Conservation (phyloP, 2,113 vertebrate species). For the Syngnathus scovelli region DNA sequence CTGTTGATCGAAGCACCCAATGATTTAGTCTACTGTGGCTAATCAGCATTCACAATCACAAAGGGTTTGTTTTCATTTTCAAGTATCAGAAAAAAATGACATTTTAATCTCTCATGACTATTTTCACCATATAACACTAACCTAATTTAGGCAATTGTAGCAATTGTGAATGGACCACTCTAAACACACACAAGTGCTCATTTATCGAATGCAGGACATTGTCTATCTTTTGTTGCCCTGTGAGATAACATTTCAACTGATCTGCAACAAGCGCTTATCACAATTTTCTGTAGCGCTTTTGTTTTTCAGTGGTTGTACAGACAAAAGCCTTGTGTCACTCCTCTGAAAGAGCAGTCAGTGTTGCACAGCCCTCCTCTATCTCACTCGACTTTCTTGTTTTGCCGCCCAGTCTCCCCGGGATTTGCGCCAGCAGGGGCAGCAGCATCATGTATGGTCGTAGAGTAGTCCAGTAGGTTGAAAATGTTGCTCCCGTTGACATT, state of each 20-base stretch:
- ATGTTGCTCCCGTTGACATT: constrained; percentile 3
- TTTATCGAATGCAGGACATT: neutral
- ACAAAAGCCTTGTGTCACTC: constrained; percentile 32
- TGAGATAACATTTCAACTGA: constrained; percentile 1
- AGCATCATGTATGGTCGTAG: constrained; percentile 2
- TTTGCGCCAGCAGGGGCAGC: constrained; percentile 31
- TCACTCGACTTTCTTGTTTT: constrained; percentile 6
- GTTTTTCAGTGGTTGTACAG: constrained; percentile 25
- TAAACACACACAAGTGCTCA: neutral
- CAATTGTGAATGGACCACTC: neutral
- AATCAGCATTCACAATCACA: too few relatives aligned
- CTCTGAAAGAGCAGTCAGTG: constrained; percentile 34
- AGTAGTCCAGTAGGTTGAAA: neutral
- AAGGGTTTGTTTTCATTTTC: neutral
- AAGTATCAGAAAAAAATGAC: neutral
- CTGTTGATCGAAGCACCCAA: too few relatives aligned
- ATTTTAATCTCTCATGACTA: neutral
- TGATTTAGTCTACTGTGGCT: too few relatives aligned
- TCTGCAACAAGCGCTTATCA: constrained; percentile 24
- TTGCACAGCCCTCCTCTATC: constrained; percentile 6
- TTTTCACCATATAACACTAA: neutral
- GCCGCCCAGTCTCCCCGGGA: constrained; percentile 37
- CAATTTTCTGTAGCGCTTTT: constrained; percentile 23
- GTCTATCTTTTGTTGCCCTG: neutral
- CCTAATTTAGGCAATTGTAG: neutral